Percentiles rank a stretch among this genome's conserved stretches.
Conservation (phyloP, 1,140 invertebrate species). For the Apolygus lucorum region DNA sequence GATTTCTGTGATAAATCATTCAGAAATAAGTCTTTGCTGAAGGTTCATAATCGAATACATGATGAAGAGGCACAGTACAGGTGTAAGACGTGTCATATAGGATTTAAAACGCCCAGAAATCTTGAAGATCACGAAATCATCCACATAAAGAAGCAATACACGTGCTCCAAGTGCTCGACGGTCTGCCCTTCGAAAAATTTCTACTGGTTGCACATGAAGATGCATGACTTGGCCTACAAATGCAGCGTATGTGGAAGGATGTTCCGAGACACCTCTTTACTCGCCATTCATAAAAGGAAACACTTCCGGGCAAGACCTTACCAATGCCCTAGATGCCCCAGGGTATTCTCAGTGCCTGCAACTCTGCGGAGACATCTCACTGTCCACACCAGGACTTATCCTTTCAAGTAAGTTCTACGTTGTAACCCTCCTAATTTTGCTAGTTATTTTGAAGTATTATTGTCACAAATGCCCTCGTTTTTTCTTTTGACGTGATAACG, state of each 20-base stretch:
- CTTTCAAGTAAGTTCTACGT: slow-evolving; percentile 10
- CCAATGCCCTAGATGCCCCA: slow-evolving; percentile 27
- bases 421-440: too few relatives aligned
- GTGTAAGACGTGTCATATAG: slow-evolving; percentile 21
- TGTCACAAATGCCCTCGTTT: too few relatives aligned
- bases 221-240: slow-evolving; percentile 23
- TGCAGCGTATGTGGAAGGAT: slow-evolving; percentile 24
- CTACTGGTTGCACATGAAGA: slow-evolving; percentile 27
- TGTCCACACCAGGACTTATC: slow-evolving; percentile 22
- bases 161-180: slow-evolving; percentile 17
- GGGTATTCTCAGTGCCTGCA: slow-evolving; percentile 23
- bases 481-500: too few relatives aligned
- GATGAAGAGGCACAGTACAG: slow-evolving; percentile 19
- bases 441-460: too few relatives aligned
- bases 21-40: slow-evolving; percentile 25
- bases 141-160: slow-evolving; percentile 23
- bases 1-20: slow-evolving; percentile 23
- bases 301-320: slow-evolving; percentile 25
- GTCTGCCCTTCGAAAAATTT: slow-evolving; percentile 4
- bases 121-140: slow-evolving; percentile 22
- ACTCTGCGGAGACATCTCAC: slow-evolving; percentile 22
- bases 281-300: slow-evolving; percentile 26
- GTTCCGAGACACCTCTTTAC: slow-evolving; percentile 25
- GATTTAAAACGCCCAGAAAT: slow-evolving; percentile 18
- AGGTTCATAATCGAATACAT: slow-evolving; percentile 11